Conservation (phyloP, 2,113 vertebrate genomes). For the Motacilla alba region DNA sequence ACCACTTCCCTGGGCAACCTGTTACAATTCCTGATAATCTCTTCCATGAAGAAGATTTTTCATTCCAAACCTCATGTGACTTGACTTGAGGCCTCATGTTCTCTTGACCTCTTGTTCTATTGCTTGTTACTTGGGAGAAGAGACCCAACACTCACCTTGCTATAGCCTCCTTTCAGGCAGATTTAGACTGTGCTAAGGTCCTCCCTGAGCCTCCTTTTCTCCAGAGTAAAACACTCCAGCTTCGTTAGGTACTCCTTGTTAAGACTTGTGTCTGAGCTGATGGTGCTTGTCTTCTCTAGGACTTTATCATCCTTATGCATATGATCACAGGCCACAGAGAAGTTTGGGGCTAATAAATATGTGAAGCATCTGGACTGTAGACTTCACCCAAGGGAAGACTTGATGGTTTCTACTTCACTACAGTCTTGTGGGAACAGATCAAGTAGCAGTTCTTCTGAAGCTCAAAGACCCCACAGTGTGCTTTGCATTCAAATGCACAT, state of each 20-base stretch:
- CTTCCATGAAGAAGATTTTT: neutral
- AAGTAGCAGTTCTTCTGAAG: neutral
- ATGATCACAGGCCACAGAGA: neutral
- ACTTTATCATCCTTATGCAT: neutral
- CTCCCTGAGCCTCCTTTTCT: neutral
- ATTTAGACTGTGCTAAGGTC: neutral
- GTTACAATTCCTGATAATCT: neutral
- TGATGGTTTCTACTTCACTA: neutral
- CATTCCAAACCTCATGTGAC: neutral
- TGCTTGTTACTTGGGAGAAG: neutral
- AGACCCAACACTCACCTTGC: neutral
- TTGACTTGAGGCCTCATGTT: neutral
- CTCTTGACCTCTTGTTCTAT: neutral
- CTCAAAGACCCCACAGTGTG: neutral
- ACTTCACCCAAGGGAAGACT: neutral
- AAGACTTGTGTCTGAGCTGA: neutral
- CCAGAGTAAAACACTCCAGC: neutral
- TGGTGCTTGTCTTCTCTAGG: neutral
- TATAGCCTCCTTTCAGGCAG: neutral
- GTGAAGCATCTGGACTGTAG: neutral
- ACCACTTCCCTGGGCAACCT: neutral
- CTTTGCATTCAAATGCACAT: neutral
- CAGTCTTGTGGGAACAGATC: neutral
- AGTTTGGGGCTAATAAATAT: neutral
- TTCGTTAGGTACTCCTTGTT: accelerated